Evolutionary conservation across 1,140 invertebrate genomes (phyloP).

Genomic region (Anoplophora glabripennis): DNA sequence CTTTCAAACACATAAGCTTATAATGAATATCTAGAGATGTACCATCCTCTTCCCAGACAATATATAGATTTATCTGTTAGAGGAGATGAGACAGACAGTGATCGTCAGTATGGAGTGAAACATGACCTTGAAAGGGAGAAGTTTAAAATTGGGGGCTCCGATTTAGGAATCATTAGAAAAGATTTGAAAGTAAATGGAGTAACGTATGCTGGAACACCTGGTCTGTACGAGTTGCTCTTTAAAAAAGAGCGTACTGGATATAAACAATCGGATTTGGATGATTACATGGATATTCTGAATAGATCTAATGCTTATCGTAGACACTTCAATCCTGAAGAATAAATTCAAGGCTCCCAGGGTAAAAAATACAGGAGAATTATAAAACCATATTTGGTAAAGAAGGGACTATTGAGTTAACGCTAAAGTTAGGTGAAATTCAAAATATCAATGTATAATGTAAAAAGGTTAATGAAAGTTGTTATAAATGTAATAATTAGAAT

Average conservation of each 20-base stretch:
- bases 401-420: constrained; percentile 33
- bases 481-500: too few relatives aligned
- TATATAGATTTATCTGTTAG: constrained; percentile 10
- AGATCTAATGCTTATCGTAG: constrained; percentile 29
- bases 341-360: constrained; percentile 20
- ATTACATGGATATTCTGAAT: constrained; percentile 33
- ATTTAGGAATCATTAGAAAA: constrained; percentile 15
- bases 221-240: constrained; percentile 32
- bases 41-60: constrained; percentile 1
- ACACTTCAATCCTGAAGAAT: constrained; percentile 24
- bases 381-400: constrained; percentile 14
- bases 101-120: constrained; percentile 23
- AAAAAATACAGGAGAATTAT: constrained; percentile 29
- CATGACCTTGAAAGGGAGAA: constrained; percentile 20
- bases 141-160: constrained; percentile 13
- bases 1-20: constrained; percentile 2
- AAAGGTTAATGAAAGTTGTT: too few relatives aligned
- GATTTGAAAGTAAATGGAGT: constrained; percentile 22
- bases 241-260: constrained; percentile 27
- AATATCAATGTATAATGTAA: too few relatives aligned
- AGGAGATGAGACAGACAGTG: constrained; percentile 9
- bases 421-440: too few relatives aligned
- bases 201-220: constrained; percentile 20
- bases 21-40: constrained; percentile 2
- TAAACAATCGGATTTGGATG: constrained; percentile 25